These are phyloP conservation scores for Shargacucullia verbasci DNA, from an alignment of 2,888 invertebrate species.

Conservation along the genomic window DNA sequence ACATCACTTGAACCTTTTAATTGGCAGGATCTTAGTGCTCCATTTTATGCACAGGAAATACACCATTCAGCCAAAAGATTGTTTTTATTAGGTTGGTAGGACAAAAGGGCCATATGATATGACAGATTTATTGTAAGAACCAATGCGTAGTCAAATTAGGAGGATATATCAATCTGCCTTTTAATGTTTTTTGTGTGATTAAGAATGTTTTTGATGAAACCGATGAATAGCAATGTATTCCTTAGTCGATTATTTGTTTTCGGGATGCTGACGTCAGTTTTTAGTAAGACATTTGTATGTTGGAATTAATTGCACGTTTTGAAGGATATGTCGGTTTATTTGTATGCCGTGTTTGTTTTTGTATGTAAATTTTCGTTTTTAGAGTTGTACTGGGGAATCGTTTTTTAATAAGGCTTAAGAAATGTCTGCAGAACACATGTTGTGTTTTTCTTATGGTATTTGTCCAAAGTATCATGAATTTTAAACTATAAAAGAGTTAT, in stretches of 20 bases:
- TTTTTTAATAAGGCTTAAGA: slow-evolving; percentile 40
- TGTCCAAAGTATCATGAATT: too few relatives aligned
- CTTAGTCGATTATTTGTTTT: slow-evolving; percentile 51
- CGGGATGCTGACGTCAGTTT: slow-evolving; percentile 66
- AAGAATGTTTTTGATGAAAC: slow-evolving; percentile 64
- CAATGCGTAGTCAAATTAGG: slow-evolving; percentile 84
- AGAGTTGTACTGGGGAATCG: slow-evolving; percentile 24
- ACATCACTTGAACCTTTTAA: slow-evolving; percentile 77
- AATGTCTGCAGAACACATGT: neutral
- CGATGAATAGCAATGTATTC: slow-evolving; percentile 73
- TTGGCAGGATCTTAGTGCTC: slow-evolving; percentile 75
- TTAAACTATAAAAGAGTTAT: too few relatives aligned
- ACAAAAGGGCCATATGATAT: slow-evolving; percentile 80
- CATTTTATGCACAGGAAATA: slow-evolving; percentile 77
- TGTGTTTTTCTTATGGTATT: neutral
- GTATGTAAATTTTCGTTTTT: slow-evolving; percentile 48
- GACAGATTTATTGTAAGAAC: slow-evolving; percentile 83
- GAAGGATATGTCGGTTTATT: slow-evolving; percentile 38
- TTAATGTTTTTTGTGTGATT: slow-evolving; percentile 67
- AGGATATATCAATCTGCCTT: slow-evolving; percentile 85
- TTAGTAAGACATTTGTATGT: slow-evolving; percentile 52
- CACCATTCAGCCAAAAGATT: slow-evolving; percentile 76
- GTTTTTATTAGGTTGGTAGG: slow-evolving; percentile 80
- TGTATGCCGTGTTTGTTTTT: slow-evolving; percentile 30
- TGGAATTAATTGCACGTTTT: slow-evolving; percentile 53